Base-by-base conservation (phyloP, 2,113 vertebrate genomes). In the Pterocles burchelli region DNA sequence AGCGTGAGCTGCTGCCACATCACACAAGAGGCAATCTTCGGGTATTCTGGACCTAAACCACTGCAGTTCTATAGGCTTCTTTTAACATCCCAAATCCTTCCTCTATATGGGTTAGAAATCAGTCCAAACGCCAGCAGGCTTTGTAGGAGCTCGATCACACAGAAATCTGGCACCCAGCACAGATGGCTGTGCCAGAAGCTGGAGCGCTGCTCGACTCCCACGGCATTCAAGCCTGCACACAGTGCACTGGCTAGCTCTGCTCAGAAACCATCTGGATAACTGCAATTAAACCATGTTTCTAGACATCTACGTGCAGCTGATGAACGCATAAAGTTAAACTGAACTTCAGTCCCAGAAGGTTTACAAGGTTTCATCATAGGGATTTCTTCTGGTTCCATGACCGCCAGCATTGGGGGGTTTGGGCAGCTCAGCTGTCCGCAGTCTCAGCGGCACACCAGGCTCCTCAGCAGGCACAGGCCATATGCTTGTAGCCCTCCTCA, bases 181-280 rank as follows among this genome's bases (percentile, higher is more conserved):
- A 28, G 52, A 4, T 13, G 2, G 66, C 78, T 48, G 93, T 96
- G 95, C 90, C 95, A 95, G 94, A 25, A 89, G 80, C 90, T 22
- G 78, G 25, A 86, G 61, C 8, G 4, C 57, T 7, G 84, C 87
- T 89, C 6, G 3, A 62, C 93, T 96, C 93, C 95, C 89, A 94
- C 61, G 20, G 95, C 89, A 66, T 28, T 52, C 36, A 18, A 79
- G 93, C 86, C 87, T 72, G 73, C 92, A 81, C 65, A 43, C 1
- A 0, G 61, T 34, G 90, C 61, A 4, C 63, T 51, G 72, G 58
- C 59, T 12, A 31, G 65, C 68, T 38, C 82, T 71, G 68, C 79
- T 63, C 67, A 1, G 15, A 65, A 28, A 36, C 49, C 0, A 3
- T 9, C 88, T 73, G 65, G 46, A 21, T 52, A 85, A 16, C 48